Evolutionary conservation across 2,888 invertebrate species (phyloP).

Genomic region (Hydroisotoma schaefferi): DNA sequence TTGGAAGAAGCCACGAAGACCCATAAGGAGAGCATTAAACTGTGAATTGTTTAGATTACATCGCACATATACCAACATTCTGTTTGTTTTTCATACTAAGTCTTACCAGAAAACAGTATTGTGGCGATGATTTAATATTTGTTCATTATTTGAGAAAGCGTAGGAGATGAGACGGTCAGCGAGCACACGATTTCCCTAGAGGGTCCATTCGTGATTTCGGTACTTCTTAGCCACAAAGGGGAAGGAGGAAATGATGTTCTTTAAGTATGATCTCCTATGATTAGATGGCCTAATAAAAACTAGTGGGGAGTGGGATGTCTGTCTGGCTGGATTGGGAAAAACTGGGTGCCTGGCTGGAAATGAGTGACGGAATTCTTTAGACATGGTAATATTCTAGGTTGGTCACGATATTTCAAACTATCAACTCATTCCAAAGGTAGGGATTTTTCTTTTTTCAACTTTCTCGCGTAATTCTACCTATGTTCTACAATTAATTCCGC

Average conservation of each 20-base stretch:
- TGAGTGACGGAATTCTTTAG: background rate
- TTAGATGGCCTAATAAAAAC: constrained; percentile 6
- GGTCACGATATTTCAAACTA: no score
- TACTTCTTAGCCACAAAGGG: background rate
- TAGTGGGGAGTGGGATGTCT: constrained; percentile 1
- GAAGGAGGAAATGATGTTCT: constrained; percentile 11
- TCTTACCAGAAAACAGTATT: no score
- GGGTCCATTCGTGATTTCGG: constrained; percentile 1
- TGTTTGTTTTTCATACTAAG: no score
- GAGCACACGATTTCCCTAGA: constrained; percentile 1
- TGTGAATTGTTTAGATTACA: no score
- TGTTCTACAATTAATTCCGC: no score
- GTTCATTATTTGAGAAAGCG: background rate
- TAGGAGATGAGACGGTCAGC: background rate
- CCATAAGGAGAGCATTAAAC: no score
- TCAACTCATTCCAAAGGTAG: no score
- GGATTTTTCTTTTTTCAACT: background rate
- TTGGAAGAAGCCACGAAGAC: no score
- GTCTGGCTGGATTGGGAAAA: background rate
- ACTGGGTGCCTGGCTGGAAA: background rate
- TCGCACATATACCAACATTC: no score
- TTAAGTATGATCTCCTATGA: constrained; percentile 4
- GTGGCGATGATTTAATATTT: no score
- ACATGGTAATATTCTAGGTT: background rate
- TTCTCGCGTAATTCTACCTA: no score